These are phyloP conservation scores for Drosophila grimshawi DNA, from an alignment of 1,140 invertebrate genomes.

Conservation along the genomic window DNA sequence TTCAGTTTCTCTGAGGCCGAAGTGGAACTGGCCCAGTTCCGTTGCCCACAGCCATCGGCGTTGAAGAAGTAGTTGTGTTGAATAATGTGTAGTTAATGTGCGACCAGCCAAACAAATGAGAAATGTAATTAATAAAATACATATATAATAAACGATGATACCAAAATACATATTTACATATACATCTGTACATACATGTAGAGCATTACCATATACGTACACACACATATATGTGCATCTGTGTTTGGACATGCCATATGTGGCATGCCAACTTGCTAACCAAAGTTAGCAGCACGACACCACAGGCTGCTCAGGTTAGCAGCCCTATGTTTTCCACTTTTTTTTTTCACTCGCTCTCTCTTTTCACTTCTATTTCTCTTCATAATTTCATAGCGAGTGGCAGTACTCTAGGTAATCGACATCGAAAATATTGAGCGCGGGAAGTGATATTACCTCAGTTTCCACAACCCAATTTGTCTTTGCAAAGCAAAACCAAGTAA, in stretches of 20 bases:
- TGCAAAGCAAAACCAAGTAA: conserved; percentile 51
- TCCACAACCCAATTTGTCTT: conserved; percentile 31
- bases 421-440: conserved; percentile 60
- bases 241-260: conserved; percentile 13
- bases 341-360: conserved; percentile 45
- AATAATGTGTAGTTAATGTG: conserved; percentile 20
- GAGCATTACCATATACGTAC: background rate
- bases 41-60: conserved; percentile 89
- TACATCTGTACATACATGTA: conserved; percentile 3
- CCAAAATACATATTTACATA: background rate
- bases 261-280: conserved; percentile 41
- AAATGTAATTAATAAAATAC: conserved; percentile 38
- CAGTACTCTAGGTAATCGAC: conserved; percentile 54
- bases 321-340: conserved; percentile 12
- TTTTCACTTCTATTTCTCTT: conserved; percentile 50
- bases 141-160: conserved; percentile 37
- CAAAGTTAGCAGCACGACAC: conserved; percentile 28
- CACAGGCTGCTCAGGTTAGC: conserved; percentile 24
- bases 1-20: conserved; percentile 93
- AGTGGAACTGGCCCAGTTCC: conserved; percentile 91
- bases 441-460: conserved; percentile 51
- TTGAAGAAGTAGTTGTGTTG: conserved; percentile 58
- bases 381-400: conserved; percentile 52
- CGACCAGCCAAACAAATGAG: conserved; percentile 37
- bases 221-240: background rate